Conservation (phyloP, 2,797 vertebrate genomes). For the Neopelma chrysocephalum region DNA sequence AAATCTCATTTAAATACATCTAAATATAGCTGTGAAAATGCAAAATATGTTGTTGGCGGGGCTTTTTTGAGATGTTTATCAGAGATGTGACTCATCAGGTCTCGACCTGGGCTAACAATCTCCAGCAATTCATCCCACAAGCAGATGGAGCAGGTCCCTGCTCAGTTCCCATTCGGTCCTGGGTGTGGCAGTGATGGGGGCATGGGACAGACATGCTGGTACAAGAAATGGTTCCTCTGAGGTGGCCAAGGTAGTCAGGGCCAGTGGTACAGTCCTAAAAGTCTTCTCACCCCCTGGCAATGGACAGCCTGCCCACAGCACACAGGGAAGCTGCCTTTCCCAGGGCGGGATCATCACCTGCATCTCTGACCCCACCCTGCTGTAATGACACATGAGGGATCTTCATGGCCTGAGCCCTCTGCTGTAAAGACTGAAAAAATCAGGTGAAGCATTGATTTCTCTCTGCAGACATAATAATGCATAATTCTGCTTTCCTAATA, state of each 20-base stretch:
- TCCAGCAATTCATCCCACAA: too few relatives aligned
- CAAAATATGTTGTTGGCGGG: not conserved
- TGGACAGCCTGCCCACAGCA: not conserved
- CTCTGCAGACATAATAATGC: not conserved
- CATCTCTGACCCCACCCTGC: accelerated
- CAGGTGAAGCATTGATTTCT: not conserved
- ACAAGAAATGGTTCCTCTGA: accelerated
- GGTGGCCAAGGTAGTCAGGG: not conserved
- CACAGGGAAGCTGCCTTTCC: accelerated
- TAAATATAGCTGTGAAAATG: not conserved
- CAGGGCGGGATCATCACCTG: accelerated
- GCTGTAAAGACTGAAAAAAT: not conserved
- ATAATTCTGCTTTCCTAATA: not conserved
- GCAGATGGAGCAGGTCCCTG: not conserved
- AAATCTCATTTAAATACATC: not conserved
- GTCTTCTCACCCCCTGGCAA: not conserved
- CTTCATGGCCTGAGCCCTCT: not conserved
- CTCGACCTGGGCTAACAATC: not conserved
- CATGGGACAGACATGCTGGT: not conserved
- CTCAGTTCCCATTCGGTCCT: accelerated
- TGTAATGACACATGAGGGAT: accelerated
- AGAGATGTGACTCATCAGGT: not conserved
- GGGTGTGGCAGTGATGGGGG: accelerated
- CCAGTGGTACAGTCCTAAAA: accelerated
- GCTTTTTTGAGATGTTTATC: not conserved